Evolutionary conservation across 2,113 vertebrate species (phyloP), one percentile per base, ranked within the genome.

Genomic region (Pagrus major): DNA sequence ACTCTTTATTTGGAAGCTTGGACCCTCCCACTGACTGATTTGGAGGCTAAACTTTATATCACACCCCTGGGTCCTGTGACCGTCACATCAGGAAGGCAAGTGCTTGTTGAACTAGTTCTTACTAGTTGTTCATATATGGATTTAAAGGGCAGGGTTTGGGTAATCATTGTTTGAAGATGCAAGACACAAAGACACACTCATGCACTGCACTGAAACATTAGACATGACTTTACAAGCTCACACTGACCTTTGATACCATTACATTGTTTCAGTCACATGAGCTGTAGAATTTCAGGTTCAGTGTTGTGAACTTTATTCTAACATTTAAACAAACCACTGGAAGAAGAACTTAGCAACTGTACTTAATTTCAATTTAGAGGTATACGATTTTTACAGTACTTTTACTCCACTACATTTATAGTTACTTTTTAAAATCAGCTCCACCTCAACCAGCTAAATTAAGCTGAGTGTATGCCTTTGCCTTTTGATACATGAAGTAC

Each of bases 21-120:
- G 72, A 46, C 58, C 60, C 82, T 46, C 90, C 90, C 78, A 78
- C n/a, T n/a, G n/a, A n/a, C n/a, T n/a, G n/a, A n/a, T n/a, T n/a
- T n/a, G n/a, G 15, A 56, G 29, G 9, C 12, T 27, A 6, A 52
- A 81, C 9, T 21, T 2, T 25, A 11, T 4, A 16, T 33, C n/a
- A 60, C 58, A 41, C 44, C 44, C 1, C 1, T 27, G 4, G 20
- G 41, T 56, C 56, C 15, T 41, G 44, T 73, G 64, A 85, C 58
- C 46, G 41, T 66, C 35, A 29, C 16, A 29, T 64, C n/a, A 23
- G 0, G 31, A 41, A 14, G 8, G 37, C 9, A 39, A 49, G 21
- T 1, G 21, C 46, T 66, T 54, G 4, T 21, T 18, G 14, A 68
- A 65, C 31, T 3, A 49, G 29, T 2, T 74, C 16, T 42, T 7